Evolutionary conservation across 2,888 invertebrate genomes (phyloP).

Genomic region (Drosophila anomelani): DNA sequence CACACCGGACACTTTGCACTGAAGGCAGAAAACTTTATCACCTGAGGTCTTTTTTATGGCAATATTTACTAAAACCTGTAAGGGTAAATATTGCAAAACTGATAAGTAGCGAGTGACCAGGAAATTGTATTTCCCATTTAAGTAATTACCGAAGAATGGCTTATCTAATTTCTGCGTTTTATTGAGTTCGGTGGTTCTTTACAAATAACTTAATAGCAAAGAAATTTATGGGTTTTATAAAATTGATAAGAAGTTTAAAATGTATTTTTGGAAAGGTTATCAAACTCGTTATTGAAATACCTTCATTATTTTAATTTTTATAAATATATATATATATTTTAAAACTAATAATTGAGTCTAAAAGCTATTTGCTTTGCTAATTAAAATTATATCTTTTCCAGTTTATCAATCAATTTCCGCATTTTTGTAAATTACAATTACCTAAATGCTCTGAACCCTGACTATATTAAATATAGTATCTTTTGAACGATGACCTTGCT

Average conservation of each 20-base stretch:
- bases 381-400: background rate
- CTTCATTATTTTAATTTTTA: background rate
- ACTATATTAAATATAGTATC: background rate
- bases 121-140: background rate
- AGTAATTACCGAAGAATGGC: conserved; percentile 22
- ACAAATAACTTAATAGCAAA: background rate
- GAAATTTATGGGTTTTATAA: background rate
- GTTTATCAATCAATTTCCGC: background rate
- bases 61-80: conserved; percentile 20
- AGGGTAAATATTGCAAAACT: conserved; percentile 26
- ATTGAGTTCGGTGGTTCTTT: background rate
- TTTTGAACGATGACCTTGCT: conserved; percentile 6
- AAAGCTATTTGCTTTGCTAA: background rate
- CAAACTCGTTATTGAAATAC: background rate
- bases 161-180: conserved; percentile 18
- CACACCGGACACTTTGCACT: conserved; percentile 24
- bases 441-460: background rate
- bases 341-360: background rate
- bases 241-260: background rate
- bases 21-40: conserved; percentile 24
- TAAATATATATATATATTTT: background rate
- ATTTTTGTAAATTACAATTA: conserved; percentile 8
- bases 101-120: conserved; percentile 28
- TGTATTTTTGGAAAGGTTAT: background rate
- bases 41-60: conserved; percentile 4